phyloP scores from a whole-genome alignment of 2,888 invertebrate genomes.

The Penaeus monodon region DNA sequence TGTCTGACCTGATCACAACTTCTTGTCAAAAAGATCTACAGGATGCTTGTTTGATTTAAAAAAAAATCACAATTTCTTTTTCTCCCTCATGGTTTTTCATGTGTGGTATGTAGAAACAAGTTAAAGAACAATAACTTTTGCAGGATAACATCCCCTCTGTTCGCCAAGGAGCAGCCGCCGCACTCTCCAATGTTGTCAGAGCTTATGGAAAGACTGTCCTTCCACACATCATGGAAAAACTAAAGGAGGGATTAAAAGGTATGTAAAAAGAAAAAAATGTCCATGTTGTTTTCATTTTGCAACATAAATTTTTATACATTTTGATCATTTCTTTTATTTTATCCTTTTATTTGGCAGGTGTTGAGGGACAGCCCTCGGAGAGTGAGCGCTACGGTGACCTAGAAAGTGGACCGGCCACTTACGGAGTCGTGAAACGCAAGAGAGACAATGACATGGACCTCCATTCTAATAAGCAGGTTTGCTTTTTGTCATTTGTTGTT shows the following conservation, averaged over 20 bases:
- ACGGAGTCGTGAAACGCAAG: slow-evolving; percentile 71
- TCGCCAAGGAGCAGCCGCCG: slow-evolving; percentile 74
- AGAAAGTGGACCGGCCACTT: slow-evolving; percentile 69
- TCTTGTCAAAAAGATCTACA: too few relatives aligned
- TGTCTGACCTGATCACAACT: not conserved
- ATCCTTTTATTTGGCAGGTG: slow-evolving; percentile 40
- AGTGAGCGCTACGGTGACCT: slow-evolving; percentile 60
- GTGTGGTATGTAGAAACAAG: too few relatives aligned
- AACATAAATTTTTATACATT: not conserved
- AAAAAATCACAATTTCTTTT: too few relatives aligned
- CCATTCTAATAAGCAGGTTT: slow-evolving; percentile 71
- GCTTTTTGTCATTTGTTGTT: too few relatives aligned
- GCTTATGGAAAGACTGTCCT: slow-evolving; percentile 70
- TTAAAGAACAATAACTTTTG: slow-evolving; percentile 64
- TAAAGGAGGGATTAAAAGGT: slow-evolving; percentile 68
- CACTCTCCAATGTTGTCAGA: slow-evolving; percentile 71
- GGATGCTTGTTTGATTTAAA: too few relatives aligned
- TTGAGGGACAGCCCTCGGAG: slow-evolving; percentile 71
- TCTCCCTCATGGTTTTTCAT: too few relatives aligned
- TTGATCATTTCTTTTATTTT: not conserved
- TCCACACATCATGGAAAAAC: slow-evolving; percentile 69
- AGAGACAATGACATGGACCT: slow-evolving; percentile 72
- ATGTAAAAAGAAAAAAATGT: not conserved
- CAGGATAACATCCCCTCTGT: slow-evolving; percentile 74
- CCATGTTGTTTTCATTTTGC: not conserved